Percentiles rank a stretch among this genome's conserved stretches.
These are phyloP conservation scores for Oplegnathus fasciatus DNA, from an alignment of 2,113 vertebrate species.

Conservation along the genomic window DNA sequence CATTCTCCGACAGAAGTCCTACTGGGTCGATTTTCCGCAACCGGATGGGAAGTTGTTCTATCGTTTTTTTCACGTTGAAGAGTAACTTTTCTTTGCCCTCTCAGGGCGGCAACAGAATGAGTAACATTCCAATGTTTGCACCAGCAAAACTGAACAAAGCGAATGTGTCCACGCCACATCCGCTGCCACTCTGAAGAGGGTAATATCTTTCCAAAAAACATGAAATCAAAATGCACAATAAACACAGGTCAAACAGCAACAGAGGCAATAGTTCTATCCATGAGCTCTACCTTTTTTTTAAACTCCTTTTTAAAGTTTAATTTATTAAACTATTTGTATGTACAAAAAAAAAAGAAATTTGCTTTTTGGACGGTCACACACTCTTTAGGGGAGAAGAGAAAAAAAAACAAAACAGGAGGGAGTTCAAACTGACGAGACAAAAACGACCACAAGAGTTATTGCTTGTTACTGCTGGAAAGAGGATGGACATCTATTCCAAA, in stretches of 20 bases:
- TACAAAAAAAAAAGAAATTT: conserved; percentile 77
- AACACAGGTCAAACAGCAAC: conserved; percentile 86
- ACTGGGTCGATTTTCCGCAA: conserved; percentile 1
- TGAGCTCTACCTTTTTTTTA: conserved; percentile 73
- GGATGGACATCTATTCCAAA: conserved; percentile 71
- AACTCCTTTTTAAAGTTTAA: conserved; percentile 70
- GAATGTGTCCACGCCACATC: conserved; percentile 76
- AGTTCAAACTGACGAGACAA: conserved; percentile 51
- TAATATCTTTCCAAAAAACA: conserved; percentile 73
- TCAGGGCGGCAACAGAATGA: conserved; percentile 60
- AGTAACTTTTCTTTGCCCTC: conserved; percentile 30
- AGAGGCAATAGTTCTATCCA: conserved; percentile 81
- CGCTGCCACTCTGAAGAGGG: conserved; percentile 66
- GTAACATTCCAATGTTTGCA: conserved; percentile 61
- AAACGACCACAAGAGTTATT: conserved; percentile 81
- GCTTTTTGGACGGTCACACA: conserved; percentile 74
- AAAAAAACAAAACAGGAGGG: conserved; percentile 10
- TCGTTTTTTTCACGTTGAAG: background rate
- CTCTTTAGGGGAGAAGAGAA: conserved; percentile 52
- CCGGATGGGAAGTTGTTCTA: conserved; percentile 40
- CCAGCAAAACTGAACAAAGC: conserved; percentile 71
- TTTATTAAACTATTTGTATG: conserved; percentile 84
- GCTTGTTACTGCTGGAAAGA: conserved; percentile 85
- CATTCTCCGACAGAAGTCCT: conserved; percentile 53
- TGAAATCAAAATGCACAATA: conserved; percentile 84